Base-by-base conservation (phyloP, 2,797 vertebrate species). In the Octomys mimax region DNA sequence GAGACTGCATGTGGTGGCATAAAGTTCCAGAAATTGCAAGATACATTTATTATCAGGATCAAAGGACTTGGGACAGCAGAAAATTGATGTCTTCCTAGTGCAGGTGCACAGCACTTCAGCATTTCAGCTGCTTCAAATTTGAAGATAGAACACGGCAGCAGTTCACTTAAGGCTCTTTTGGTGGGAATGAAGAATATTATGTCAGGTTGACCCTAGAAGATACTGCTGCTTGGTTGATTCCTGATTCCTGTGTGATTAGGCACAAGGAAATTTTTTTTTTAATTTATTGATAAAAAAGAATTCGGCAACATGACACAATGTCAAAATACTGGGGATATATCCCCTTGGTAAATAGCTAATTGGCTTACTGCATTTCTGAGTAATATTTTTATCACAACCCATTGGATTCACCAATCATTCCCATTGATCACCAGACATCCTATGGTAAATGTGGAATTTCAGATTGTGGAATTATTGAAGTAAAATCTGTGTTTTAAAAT, bases 401-500 rank as follows among this genome's bases (percentile, higher is more conserved):
- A 22, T 57, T 57, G 4, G 2, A 91, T 31, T 84, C 54, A 31
- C 11, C 33, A 49, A 19, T 42, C 26, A 82, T 6, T 49, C 68
- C 7, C 5, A 81, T 31, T 3, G 87, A 16, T 62, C 13, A 66
- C 39, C 5, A 36, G 1, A 4, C 8, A 87, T 13, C 10, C 28
- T 71, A 0, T 39, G 78, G 33, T 31, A 91, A 89, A 87, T 82
- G 31, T 24, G 79, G n/a, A 89, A 49, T 89, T 83, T 96, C 61
- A 94, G n/a, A 6, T 1, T 5, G 1, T 62, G 19, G 59, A 6
- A 57, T 5, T 68, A 54, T 26, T 59, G 6, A 64, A 87, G 80
- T 6, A 28, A 26, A 88, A 79, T 68, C 42, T 77, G 9, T 1
- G 71, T 89, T 94, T 85, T 83, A 94, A 83, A 6, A 91, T 57